phyloP scores from a whole-genome alignment of 2,113 vertebrate species.

The Megalops atlanticus region DNA sequence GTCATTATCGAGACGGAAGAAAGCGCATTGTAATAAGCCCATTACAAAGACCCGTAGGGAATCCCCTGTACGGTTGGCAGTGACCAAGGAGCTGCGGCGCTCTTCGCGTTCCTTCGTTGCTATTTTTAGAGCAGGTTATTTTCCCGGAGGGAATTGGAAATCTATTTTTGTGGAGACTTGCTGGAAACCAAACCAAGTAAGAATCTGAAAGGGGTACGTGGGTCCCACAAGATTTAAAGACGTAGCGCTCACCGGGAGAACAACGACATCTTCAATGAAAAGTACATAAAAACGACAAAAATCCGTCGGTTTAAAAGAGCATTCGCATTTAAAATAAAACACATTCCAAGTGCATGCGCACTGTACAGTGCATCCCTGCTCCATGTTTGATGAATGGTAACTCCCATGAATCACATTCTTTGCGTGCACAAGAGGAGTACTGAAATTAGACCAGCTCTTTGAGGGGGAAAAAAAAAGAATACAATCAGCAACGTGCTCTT shows the following conservation, averaged over 20 bases:
- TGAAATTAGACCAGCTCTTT: no score
- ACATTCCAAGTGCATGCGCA: no score
- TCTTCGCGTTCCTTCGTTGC: neutral
- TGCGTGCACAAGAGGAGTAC: no score
- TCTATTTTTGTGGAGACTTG: constrained; percentile 8
- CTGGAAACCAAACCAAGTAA: neutral
- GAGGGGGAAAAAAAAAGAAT: no score
- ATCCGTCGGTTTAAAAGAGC: no score
- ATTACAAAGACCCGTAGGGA: neutral
- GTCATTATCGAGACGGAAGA: neutral
- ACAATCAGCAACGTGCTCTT: no score
- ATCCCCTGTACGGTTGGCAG: neutral
- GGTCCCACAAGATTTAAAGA: no score
- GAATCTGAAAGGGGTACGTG: neutral
- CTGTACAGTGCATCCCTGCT: no score
- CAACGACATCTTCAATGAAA: no score
- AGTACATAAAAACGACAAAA: neutral
- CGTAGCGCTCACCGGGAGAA: neutral
- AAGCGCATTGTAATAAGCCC: neutral
- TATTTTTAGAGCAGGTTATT: neutral
- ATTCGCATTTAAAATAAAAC: no score
- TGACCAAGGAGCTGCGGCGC: neutral
- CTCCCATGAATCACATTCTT: no score
- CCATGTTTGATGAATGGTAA: no score
- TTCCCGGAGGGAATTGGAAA: neutral